Conservation (phyloP, 2,113 vertebrate species). For the Struthio camelus region DNA sequence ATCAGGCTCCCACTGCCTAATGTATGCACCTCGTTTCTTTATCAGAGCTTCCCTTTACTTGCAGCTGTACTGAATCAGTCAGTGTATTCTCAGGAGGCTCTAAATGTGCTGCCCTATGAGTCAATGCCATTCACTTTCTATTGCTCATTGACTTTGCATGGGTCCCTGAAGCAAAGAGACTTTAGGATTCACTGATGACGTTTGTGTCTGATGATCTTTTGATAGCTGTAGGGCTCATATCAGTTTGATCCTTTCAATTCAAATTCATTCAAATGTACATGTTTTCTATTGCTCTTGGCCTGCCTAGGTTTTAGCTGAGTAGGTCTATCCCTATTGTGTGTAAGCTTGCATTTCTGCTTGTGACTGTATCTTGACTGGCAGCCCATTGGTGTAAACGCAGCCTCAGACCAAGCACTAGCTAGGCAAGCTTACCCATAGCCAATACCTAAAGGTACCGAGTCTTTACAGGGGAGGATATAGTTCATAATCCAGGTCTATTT, state of each 20-base stretch:
- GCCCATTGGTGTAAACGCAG: not conserved
- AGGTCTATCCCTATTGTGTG: not conserved
- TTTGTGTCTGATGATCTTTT: slow-evolving; percentile 11
- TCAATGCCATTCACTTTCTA: not conserved
- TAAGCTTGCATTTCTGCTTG: not conserved
- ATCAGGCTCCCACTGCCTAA: not conserved
- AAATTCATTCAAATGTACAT: not conserved
- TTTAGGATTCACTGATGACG: not conserved
- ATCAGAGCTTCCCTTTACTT: not conserved
- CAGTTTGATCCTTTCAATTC: not conserved
- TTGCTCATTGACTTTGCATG: not conserved
- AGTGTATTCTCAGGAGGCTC: not conserved
- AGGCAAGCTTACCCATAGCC: not conserved
- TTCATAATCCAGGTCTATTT: slow-evolving; percentile 29
- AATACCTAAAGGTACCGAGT: not conserved
- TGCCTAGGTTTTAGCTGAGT: not conserved
- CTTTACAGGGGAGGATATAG: not conserved
- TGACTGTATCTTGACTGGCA: slow-evolving; percentile 10
- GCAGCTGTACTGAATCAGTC: not conserved
- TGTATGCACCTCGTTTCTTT: not conserved
- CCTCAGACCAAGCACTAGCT: not conserved
- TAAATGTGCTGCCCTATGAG: not conserved
- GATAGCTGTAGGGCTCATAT: not conserved
- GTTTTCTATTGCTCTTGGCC: not conserved
- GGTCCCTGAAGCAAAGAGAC: not conserved